Percentiles rank a stretch among this genome's conserved stretches.
Conservation (phyloP, 1,140 invertebrate genomes). For the Heliconius eleuchia region DNA sequence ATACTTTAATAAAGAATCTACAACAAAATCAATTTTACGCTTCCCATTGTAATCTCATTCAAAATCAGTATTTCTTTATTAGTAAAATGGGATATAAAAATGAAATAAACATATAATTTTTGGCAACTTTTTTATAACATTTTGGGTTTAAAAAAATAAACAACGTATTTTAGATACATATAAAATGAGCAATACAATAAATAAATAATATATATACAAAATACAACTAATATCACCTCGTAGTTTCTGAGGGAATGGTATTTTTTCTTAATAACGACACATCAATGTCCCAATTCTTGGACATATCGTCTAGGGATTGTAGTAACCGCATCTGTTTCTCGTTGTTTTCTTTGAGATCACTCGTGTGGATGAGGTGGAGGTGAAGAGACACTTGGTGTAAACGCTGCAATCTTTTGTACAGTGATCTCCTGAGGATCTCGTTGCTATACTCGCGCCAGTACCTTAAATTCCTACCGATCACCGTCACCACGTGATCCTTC, state of each 20-base stretch:
- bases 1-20: too few relatives aligned
- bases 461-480: slow-evolving; percentile 69
- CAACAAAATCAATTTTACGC: too few relatives aligned
- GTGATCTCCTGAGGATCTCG: slow-evolving; percentile 54
- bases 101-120: slow-evolving; percentile 16
- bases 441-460: slow-evolving; percentile 68
- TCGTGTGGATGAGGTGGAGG: slow-evolving; percentile 62
- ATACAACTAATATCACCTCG: slow-evolving; percentile 66
- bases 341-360: slow-evolving; percentile 60
- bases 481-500: slow-evolving; percentile 59
- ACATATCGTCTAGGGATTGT: slow-evolving; percentile 52
- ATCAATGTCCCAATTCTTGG: slow-evolving; percentile 64
- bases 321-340: slow-evolving; percentile 49
- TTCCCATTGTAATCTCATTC: not conserved
- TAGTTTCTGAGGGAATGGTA: slow-evolving; percentile 35
- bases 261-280: slow-evolving; percentile 54
- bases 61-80: not conserved
- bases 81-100: not conserved
- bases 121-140: slow-evolving; percentile 59
- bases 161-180: slow-evolving; percentile 59
- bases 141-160: slow-evolving; percentile 65
- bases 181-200: slow-evolving; percentile 64
- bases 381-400: slow-evolving; percentile 67
- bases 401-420: slow-evolving; percentile 71
- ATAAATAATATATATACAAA: slow-evolving; percentile 79